phyloP scores from a whole-genome alignment of 2,797 vertebrate species.

The Poecilia gillii region DNA sequence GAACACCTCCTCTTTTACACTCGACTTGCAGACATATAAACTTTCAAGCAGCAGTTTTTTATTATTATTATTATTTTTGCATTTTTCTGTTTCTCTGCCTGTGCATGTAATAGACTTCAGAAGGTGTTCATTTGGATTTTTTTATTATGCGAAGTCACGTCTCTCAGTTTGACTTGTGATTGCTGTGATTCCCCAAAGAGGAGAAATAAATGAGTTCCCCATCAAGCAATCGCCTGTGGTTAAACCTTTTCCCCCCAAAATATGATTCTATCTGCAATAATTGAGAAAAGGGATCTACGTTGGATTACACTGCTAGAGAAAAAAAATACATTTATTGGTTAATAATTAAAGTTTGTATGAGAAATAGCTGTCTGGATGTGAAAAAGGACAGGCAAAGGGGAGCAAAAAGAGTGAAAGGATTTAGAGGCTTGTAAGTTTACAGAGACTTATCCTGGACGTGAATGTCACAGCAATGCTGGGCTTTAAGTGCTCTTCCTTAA shows the following conservation, averaged over 20 bases:
- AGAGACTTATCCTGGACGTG: background rate
- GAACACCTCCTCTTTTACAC: conserved; percentile 21
- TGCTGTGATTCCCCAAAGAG: conserved; percentile 51
- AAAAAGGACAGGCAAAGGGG: background rate
- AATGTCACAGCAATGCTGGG: background rate
- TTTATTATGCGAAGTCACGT: conserved; percentile 59
- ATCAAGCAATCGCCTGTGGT: conserved; percentile 54
- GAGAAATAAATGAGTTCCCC: conserved; percentile 69
- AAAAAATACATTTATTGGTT: conserved; percentile 14
- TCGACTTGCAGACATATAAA: conserved; percentile 25
- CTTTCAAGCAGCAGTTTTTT: background rate
- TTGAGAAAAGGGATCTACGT: conserved; percentile 52
- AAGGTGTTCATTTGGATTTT: conserved; percentile 19
- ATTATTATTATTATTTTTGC: background rate
- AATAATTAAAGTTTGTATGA: conserved; percentile 46
- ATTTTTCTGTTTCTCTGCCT: background rate
- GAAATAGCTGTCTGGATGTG: conserved; percentile 27
- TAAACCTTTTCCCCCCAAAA: conserved; percentile 54
- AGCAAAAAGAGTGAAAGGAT: background rate
- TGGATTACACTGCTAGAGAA: conserved; percentile 21
- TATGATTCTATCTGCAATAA: conserved; percentile 63
- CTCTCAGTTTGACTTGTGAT: conserved; percentile 42
- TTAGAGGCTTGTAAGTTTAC: background rate
- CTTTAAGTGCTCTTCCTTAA: background rate
- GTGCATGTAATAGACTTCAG: conserved; percentile 1